Percentiles rank a stretch among this genome's conserved stretches.
Conservation (phyloP, 2,113 vertebrate genomes). For the Eleginops maclovinus region DNA sequence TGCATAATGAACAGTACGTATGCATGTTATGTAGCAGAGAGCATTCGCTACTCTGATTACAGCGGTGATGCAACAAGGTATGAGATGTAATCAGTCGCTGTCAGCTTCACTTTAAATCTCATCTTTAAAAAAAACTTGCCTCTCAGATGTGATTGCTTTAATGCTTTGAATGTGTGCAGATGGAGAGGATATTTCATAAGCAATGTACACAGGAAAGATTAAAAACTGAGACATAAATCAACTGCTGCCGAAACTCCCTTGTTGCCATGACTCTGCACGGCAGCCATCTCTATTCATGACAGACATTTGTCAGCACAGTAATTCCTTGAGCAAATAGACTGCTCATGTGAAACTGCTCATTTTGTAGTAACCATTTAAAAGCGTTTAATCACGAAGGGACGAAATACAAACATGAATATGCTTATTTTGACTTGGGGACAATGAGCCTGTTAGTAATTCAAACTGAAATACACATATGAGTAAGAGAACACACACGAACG, state of each 20-base stretch:
- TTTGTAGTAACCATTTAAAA: conserved; percentile 28
- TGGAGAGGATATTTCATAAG: conserved; percentile 13
- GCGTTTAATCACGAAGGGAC: conserved; percentile 8
- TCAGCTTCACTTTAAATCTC: conserved; percentile 23
- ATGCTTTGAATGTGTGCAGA: background rate
- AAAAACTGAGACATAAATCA: conserved; percentile 14
- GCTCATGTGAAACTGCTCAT: conserved; percentile 42
- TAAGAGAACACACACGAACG: background rate
- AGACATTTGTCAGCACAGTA: conserved; percentile 31
- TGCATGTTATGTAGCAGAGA: background rate
- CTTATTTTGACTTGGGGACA: conserved; percentile 4
- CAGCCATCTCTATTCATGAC: conserved; percentile 46
- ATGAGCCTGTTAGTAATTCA: background rate
- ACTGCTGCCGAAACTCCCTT: conserved; percentile 25
- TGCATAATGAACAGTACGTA: background rate
- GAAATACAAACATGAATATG: background rate
- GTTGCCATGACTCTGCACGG: conserved; percentile 46
- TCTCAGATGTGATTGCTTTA: conserved; percentile 11
- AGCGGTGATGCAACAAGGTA: conserved; percentile 5
- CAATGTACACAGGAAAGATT: conserved; percentile 2
- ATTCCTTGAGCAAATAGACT: conserved; percentile 50
- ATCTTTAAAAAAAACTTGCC: background rate
- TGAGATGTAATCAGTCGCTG: conserved; percentile 34
- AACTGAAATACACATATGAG: conserved; percentile 13
- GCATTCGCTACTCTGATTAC: conserved; percentile 16